Base-by-base conservation (phyloP, 2,888 invertebrate species). In the Spilarctia lutea region DNA sequence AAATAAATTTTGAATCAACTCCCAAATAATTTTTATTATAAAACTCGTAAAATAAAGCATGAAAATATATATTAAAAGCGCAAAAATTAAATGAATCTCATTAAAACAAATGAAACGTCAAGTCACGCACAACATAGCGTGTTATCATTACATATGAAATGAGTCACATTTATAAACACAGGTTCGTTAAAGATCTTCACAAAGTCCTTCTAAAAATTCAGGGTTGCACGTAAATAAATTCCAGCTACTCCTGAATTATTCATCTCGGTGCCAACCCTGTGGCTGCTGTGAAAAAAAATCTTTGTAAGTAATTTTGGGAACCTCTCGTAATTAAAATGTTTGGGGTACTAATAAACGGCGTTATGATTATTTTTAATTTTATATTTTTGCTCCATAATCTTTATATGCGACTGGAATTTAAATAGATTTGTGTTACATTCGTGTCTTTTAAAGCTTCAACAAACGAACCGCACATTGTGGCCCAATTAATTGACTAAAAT, bases 161-260 rank as follows among this genome's bases (percentile, higher is more conserved):
- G 75, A 79, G 73, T 65, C 35, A 71, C 56, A 39, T 78, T 85
- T 74, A 83, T 80, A 79, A 72, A 45, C 56, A 74, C 72, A 72
- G 74, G 75, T 75, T 77, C 78, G 78, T 81, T 79, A 79, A 73
- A 79, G 77, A 75, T 70, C 56, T 74, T 75, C 75, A 80, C 75
- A 78, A 79, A 74, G 48, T 66, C 68, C 73, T 52, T 71, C 79
- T 79, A 79, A 83, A 82, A 76, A 82, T 81, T 79, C 71, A 71
- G 76, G 77, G 75, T 45, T 73, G 45, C 71, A 76, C 78, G 82
- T 80, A 84, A 84, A 86, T 78, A 85, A 73, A 75, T 52, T 67
- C 65, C 72, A 60, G 79, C 74, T 75, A 75, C 79, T 81, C 77
- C 71, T 86, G 83, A 83, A 87, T 87, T 80, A 87, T 87, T 87